Evolutionary conservation across 2,797 vertebrate genomes (phyloP), one percentile per base, ranked within the genome.

Genomic region (Chromobotia macracanthus): DNA sequence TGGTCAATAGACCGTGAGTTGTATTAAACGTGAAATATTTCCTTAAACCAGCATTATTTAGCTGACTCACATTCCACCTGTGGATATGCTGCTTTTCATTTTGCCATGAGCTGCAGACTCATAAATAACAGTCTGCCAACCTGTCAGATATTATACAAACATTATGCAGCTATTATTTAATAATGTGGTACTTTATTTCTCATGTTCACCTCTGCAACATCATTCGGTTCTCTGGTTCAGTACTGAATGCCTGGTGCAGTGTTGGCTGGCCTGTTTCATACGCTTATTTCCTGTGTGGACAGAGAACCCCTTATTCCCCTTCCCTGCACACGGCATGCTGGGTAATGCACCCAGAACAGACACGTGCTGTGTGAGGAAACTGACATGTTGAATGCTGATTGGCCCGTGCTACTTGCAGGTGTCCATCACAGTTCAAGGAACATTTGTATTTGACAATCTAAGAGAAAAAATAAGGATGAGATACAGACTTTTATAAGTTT

Each of bases 301-400:
- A 85, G 81, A 83, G 35, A 48, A 81, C 38, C 58, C 81, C 71
- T 85, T 85, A 77, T 83, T 83, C 75, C 71, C 63, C 21, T 63
- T 64, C 58, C 60, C 8, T 53, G 67, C 35, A 68, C 79, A 79
- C 69, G 60, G 75, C 78, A 80, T 78, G 78, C 70, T 78, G 83
- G 84, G 78, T 73, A 83, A 70, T 9, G n/a, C 55, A 31, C 68
- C 50, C 28, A 18, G 68, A 81, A 69, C 58, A 85, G 72, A 79
- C 72, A 73, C 64, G 35, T 61, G 69, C 74, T 83, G 79, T 85
- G 81, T 85, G 66, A 72, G 56, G 15, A 48, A 55, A 65, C 71
- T 58, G 75, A 76, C 31, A 28, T 58, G 56, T 50, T 72, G 84
- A 83, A 85, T 85, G 84, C 79, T 81, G 79, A 85, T 81, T 79